A percentile compares a stretch with the other conserved stretches of the same genome.
These are phyloP conservation scores for Xiphophorus maculatus DNA, from an alignment of 2,113 vertebrate species.

Conservation along the genomic window DNA sequence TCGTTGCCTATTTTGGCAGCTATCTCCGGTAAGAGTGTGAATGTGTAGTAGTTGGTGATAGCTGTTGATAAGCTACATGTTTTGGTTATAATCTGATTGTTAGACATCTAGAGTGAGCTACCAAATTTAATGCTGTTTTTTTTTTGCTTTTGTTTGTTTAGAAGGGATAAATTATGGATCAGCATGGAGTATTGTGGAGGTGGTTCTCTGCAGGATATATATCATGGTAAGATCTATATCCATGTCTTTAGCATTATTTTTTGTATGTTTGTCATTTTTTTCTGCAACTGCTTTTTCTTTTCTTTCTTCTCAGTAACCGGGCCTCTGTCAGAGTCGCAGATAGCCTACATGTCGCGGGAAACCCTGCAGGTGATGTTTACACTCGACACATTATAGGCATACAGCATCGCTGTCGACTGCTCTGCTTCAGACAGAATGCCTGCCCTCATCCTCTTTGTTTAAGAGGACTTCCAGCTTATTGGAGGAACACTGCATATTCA, in stretches of 20 bases:
- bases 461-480: not conserved
- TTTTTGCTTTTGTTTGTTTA: slow-evolving; percentile 67
- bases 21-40: slow-evolving; percentile 89
- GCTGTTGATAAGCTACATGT: not conserved
- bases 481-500: too few species aligned
- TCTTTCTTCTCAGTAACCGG: slow-evolving; percentile 86
- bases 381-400: not conserved
- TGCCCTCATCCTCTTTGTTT: not conserved
- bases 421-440: not conserved
- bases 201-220: slow-evolving; percentile 97
- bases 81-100: not conserved
- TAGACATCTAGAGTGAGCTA: not conserved
- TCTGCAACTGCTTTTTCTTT: not conserved
- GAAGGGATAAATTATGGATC: slow-evolving; percentile 98
- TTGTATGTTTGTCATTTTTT: not conserved
- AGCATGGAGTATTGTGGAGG: slow-evolving; percentile 99
- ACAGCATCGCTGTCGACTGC: not conserved
- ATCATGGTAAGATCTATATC: slow-evolving; percentile 83
- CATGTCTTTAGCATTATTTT: not conserved
- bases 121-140: not conserved
- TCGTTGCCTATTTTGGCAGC: slow-evolving; percentile 99
- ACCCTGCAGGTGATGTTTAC: slow-evolving; percentile 88
- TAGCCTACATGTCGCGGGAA: slow-evolving; percentile 98
- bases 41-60: not conserved
- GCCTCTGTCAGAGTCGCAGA: slow-evolving; percentile 95